Evolutionary conservation across 2,888 invertebrate genomes (phyloP).

Genomic region (Sminthurinus aureus): DNA sequence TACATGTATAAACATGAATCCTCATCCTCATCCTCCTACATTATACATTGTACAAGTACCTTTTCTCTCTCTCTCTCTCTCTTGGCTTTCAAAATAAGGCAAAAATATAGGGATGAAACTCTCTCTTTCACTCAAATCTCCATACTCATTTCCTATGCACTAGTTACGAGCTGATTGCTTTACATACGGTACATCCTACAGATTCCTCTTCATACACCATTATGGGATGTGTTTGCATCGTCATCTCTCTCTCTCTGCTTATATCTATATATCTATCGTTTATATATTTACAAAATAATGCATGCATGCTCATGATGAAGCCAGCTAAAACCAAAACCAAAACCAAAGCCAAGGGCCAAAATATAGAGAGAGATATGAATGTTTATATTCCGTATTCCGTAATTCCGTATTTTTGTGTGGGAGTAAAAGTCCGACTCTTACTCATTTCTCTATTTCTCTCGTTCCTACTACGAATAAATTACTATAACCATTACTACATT

Average conservation of each 20-base stretch:
- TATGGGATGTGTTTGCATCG: neutral
- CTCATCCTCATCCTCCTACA: neutral
- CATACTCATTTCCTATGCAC: neutral
- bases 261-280: neutral
- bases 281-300: neutral
- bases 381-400: neutral
- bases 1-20: neutral
- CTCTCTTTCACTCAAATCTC: conserved; percentile 7
- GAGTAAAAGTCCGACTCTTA: conserved; percentile 9
- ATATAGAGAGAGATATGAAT: neutral
- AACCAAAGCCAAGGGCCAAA: no score
- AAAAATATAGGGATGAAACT: neutral
- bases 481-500: neutral
- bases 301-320: neutral
- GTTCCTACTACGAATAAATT: neutral
- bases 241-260: neutral
- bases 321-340: no score
- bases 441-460: neutral
- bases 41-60: conserved; percentile 2
- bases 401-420: neutral
- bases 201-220: neutral
- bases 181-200: no score
- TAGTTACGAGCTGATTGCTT: no score
- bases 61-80: neutral
- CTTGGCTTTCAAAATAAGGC: neutral